Evolutionary conservation across 1,140 invertebrate species (phyloP).

Genomic region (Lordiphosa clarofinis): DNA sequence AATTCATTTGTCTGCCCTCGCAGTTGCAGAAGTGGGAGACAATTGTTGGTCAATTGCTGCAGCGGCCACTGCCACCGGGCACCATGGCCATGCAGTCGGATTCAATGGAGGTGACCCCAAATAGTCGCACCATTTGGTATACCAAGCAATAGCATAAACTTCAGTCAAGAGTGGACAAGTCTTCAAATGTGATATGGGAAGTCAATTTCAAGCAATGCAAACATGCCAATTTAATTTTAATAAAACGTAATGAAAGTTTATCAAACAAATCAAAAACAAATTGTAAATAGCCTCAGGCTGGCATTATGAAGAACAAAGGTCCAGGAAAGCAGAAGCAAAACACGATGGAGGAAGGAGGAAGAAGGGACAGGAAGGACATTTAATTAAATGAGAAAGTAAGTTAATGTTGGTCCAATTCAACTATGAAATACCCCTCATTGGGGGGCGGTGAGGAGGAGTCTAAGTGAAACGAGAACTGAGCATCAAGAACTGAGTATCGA

Average conservation of each 20-base stretch:
- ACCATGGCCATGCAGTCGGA: background rate
- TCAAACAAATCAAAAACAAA: conserved; percentile 53
- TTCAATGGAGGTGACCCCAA: background rate
- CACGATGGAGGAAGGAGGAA: background rate
- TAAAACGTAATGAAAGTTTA: conserved; percentile 61
- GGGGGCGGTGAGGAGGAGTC: too few relatives aligned
- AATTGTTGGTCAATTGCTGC: conserved; percentile 14
- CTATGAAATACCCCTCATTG: too few relatives aligned
- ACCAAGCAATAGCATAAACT: too few relatives aligned
- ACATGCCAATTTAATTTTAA: conserved; percentile 54
- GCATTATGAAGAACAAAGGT: conserved; percentile 5
- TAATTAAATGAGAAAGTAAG: too few relatives aligned
- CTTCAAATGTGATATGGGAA: background rate
- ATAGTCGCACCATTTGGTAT: conserved; percentile 14
- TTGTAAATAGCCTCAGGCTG: conserved; percentile 27
- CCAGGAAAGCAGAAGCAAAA: too few relatives aligned
- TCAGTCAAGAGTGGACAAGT: too few relatives aligned
- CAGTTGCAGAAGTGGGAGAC: conserved; percentile 15
- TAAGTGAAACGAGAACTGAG: too few relatives aligned
- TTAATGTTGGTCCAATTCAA: too few relatives aligned
- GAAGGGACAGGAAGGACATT: too few relatives aligned
- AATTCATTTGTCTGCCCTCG: conserved; percentile 14
- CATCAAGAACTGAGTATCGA: too few relatives aligned
- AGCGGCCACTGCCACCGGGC: background rate
- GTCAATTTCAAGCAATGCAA: conserved; percentile 13